Percentiles rank a stretch among this genome's conserved stretches.
These are phyloP conservation scores for Aplodontia rufa DNA, from an alignment of 2,113 vertebrate species.

Conservation along the genomic window DNA sequence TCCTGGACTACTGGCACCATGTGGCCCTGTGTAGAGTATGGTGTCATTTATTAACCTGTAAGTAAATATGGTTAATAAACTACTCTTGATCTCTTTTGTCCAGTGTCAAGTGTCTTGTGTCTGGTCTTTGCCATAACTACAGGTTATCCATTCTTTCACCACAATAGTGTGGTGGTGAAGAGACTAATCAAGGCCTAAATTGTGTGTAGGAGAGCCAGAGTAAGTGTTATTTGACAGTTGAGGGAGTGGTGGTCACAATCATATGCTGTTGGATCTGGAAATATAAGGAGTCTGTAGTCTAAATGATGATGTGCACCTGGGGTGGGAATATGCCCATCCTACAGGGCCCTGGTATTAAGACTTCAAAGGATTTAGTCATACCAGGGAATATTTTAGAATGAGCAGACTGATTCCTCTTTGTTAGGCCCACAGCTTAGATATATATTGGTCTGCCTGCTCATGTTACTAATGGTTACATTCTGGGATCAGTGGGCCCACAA, in stretches of 20 bases:
- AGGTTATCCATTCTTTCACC: neutral
- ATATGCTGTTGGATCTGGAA: neutral
- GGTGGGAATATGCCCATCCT: neutral
- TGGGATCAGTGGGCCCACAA: neutral
- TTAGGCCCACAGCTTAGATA: neutral
- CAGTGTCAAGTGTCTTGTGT: too few relatives aligned
- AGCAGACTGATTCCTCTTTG: neutral
- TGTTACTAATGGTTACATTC: neutral
- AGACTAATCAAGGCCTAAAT: neutral
- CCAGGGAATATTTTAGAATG: neutral
- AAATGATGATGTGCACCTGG: neutral
- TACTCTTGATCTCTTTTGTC: too few relatives aligned
- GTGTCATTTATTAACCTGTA: neutral
- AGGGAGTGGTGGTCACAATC: neutral
- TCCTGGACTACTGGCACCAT: neutral
- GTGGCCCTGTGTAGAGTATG: neutral
- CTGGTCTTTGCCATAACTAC: neutral
- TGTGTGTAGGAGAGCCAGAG: neutral
- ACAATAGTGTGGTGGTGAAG: neutral
- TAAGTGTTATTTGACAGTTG: neutral
- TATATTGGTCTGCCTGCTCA: neutral
- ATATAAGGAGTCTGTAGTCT: neutral
- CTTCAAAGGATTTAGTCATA: neutral
- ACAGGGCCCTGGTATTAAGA: neutral
- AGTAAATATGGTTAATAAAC: neutral